These are phyloP conservation scores for Siphamia tubifer DNA, from an alignment of 2,113 vertebrate species.

Conservation along the genomic window DNA sequence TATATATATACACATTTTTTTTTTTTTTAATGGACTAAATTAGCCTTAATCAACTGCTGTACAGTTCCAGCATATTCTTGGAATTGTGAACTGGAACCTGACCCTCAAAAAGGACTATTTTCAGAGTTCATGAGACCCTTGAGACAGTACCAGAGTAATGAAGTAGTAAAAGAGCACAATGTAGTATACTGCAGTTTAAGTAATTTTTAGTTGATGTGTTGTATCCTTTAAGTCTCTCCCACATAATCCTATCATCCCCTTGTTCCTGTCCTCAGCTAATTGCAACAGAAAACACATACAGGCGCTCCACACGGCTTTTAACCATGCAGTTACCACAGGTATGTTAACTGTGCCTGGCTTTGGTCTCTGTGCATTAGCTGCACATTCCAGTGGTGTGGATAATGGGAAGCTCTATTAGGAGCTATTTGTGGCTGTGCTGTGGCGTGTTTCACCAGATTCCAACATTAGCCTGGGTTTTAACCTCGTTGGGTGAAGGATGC, in stretches of 20 bases:
- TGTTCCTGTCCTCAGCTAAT: slow-evolving; percentile 43
- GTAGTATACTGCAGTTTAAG: not conserved
- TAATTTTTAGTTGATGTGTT: slow-evolving; percentile 14
- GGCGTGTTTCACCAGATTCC: slow-evolving; percentile 69
- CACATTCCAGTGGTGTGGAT: slow-evolving; percentile 72
- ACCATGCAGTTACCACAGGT: slow-evolving; percentile 66
- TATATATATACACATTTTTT: too few relatives aligned
- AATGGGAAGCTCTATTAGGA: slow-evolving; percentile 70
- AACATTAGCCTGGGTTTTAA: slow-evolving; percentile 58
- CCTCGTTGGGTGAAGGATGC: slow-evolving; percentile 26
- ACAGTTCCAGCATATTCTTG: not conserved
- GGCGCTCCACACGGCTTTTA: slow-evolving; percentile 49
- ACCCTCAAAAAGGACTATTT: not conserved
- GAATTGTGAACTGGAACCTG: not conserved
- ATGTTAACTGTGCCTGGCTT: slow-evolving; percentile 71
- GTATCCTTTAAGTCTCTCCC: slow-evolving; percentile 18
- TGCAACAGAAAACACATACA: slow-evolving; percentile 54
- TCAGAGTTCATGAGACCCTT: slow-evolving; percentile 7
- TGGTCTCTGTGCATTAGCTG: slow-evolving; percentile 67
- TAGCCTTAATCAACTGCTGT: too few relatives aligned
- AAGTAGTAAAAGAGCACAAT: not conserved
- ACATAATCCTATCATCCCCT: slow-evolving; percentile 33
- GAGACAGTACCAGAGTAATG: not conserved
- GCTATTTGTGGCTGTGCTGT: slow-evolving; percentile 67
- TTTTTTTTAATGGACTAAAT: too few relatives aligned